Evolutionary conservation across 2,113 vertebrate species (phyloP).

Genomic region (Nesoenas mayeri): DNA sequence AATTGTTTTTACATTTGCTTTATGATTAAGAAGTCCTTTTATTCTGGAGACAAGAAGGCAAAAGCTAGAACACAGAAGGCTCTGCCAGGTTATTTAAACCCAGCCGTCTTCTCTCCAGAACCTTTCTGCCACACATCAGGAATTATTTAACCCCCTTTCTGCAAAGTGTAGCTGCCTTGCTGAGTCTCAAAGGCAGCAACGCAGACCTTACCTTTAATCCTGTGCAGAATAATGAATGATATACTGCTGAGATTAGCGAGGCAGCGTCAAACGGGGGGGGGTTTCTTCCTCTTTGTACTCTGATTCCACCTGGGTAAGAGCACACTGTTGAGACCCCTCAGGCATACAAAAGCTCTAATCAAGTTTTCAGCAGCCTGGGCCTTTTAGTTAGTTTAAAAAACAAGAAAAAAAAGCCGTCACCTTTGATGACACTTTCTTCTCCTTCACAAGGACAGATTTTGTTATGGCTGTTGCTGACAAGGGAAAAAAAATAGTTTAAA

Average conservation of each 20-base stretch:
- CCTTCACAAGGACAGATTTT: not conserved
- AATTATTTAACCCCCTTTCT: constrained; percentile 36
- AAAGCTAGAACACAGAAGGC: not conserved
- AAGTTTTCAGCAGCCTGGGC: not conserved
- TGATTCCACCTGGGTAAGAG: not conserved
- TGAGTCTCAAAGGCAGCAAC: not conserved
- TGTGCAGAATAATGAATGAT: constrained; percentile 11
- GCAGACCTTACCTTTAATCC: constrained; percentile 48
- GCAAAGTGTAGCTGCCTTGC: not conserved
- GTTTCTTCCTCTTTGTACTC: constrained; percentile 21
- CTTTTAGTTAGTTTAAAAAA: not conserved
- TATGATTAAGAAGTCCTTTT: not conserved
- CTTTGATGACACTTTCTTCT: not conserved
- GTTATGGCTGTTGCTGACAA: not conserved
- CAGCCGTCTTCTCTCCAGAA: not conserved
- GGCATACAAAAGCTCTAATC: constrained; percentile 3
- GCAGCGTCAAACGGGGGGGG: not conserved
- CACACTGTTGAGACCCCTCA: not conserved
- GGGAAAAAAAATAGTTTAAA: not conserved
- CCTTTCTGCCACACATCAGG: not conserved
- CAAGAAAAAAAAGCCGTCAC: not conserved
- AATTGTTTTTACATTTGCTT: not conserved
- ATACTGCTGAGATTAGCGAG: not conserved
- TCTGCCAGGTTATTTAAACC: constrained; percentile 12
- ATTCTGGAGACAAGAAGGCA: not conserved